Evolutionary conservation across 2,797 vertebrate genomes (phyloP).

Genomic region (Oreochromis grahami): DNA sequence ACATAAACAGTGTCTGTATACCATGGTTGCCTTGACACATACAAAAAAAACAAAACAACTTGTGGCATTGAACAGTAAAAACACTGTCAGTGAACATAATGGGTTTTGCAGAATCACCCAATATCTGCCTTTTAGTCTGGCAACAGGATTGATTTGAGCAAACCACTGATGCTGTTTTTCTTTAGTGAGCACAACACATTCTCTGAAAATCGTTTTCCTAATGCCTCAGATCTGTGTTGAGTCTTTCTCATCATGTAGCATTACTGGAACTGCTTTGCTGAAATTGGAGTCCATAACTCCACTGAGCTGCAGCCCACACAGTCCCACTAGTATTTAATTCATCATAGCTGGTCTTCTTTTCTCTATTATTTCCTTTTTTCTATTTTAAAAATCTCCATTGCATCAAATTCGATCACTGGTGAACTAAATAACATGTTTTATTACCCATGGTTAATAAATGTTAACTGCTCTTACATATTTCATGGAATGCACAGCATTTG

Average conservation of each 20-base stretch:
- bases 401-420: not conserved
- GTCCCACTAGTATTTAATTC: slow-evolving; percentile 4
- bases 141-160: not conserved
- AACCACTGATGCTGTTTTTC: not conserved
- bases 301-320: slow-evolving; percentile 9
- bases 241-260: slow-evolving; percentile 17
- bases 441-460: not conserved
- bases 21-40: not conserved
- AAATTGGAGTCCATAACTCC: slow-evolving; percentile 4
- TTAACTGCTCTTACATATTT: not conserved
- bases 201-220: slow-evolving; percentile 1
- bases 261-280: slow-evolving; percentile 6
- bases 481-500: not conserved
- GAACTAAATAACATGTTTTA: not conserved
- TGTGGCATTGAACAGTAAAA: not conserved
- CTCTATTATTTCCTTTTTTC: not conserved
- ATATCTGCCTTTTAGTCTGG: not conserved
- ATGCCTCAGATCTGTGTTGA: not conserved
- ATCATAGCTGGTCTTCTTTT: not conserved
- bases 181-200: not conserved
- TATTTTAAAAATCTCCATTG: not conserved
- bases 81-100: not conserved
- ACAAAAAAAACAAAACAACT: not conserved
- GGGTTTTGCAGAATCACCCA: not conserved
- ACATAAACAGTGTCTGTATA: not conserved